Base-by-base conservation (phyloP, 2,797 vertebrate genomes). In the Craterocephalus amniculus region DNA sequence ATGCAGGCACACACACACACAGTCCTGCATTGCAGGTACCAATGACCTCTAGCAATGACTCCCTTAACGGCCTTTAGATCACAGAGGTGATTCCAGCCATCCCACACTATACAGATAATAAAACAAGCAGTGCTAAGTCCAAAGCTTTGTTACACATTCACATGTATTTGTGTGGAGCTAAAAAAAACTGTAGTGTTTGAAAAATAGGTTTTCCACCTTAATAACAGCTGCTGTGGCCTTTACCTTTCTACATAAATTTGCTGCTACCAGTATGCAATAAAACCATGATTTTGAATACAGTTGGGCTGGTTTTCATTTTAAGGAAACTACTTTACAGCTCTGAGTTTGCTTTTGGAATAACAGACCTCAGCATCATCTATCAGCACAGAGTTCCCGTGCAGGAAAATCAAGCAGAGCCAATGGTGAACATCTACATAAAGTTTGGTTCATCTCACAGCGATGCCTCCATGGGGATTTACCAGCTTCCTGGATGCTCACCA, bases 21-120 rank as follows among this genome's bases (percentile, higher is more conserved):
- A 4, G 55, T 76, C 70, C 91, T 87, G 86, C 85, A 90, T 66
- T 90, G 89, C 87, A 87, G 85, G 82, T 88, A 74, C 58, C 67
- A 68, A 26, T 86, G 87, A 90, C 87, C 87, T 83, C 83, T 70
- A 87, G 48, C 74, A 71, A 22, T 43, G 76, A 79, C 76, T 78
- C 60, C 61, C 36, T 43, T 27, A 69, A 49, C 59, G 54, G 71
- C 68, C 35, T 65, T 65, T 65, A 59, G 74, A 73, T 65, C 59
- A 60, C 48, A 57, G 61, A 58, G 67, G 60, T 64, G 61, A 59
- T 58, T 31, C 38, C 10, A 3, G 22, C 63, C 52, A 49, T 22
- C 49, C 24, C 26, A 69, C 61, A 63, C 59, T 43, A 14, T 32
- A 70, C 27, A 22, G 63, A 59, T 54, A 70, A 24, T 9, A 43